Evolutionary conservation across 2,797 vertebrate species (phyloP), one percentile per base, ranked within the genome.

Genomic region (Carduelis carduelis): DNA sequence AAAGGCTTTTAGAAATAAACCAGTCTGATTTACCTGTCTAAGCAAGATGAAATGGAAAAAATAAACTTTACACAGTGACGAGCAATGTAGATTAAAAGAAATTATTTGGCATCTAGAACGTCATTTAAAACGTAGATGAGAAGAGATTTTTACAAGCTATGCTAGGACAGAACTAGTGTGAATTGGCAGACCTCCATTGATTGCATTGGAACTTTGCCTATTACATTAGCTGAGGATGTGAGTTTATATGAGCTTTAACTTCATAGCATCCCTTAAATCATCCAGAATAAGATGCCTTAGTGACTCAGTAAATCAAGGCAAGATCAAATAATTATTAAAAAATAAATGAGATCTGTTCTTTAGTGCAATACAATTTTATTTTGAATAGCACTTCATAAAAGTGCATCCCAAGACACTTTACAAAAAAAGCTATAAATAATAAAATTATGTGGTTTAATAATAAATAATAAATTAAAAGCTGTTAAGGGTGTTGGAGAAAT

Each of bases 281-380:
- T 52, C 49, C 50, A 17, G 63, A 95, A 94, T 94, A 91, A 83
- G 89, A 88, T 81, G 76, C 72, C 79, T 93, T 83, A 87, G 89
- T 95, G 83, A 88, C 80, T 95, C 93, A 89, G 52, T 94, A 97
- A 93, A 95, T 93, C 95, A 95, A 93, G 68, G 37, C 63, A 79
- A 90, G 83, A 96, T 92, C 86, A 93, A 95, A 89, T 94, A 95
- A 95, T 97, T 94, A 94, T 93, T 96, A 92, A 97, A 95, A 95
- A 92, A 94, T 95, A 97, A 95, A 95, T 96, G 90, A 95, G 90
- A 76, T 74, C 85, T 60, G 71, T 70, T 93, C 93, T 95, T 94
- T 64, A 74, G 81, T 61, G 90, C 71, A 80, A 78, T 71, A 75
- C 64, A 80, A 56, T 92, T 95, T 91, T 93, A 85, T 89, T 94